Conservation (phyloP, 1,140 invertebrate species). For the Aphaenogaster rudis region DNA sequence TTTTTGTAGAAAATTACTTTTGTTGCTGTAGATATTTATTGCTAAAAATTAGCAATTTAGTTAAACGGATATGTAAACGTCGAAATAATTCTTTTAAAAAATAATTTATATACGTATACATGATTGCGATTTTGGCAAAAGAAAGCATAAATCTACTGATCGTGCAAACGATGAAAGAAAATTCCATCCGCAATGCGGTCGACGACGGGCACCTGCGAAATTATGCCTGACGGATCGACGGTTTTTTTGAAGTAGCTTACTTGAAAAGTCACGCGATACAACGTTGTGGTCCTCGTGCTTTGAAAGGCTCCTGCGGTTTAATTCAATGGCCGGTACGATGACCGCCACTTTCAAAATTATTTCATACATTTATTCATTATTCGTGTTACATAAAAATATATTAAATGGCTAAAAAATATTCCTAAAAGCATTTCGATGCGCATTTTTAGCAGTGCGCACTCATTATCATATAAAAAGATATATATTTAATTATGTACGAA, state of each 20-base stretch:
- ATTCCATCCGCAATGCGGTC: constrained; percentile 54
- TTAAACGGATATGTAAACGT: not conserved
- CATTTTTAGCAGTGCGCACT: not conserved
- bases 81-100: not conserved
- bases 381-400: not conserved
- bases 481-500: not conserved
- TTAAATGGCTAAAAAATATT: constrained; percentile 16
- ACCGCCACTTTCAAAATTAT: constrained; percentile 23
- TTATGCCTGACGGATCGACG: constrained; percentile 46
- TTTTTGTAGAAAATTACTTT: not conserved
- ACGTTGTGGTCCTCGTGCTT: constrained; percentile 19
- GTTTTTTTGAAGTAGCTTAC: constrained; percentile 46
- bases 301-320: constrained; percentile 24
- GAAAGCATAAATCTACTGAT: constrained; percentile 10
- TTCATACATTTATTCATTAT: constrained; percentile 16
- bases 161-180: constrained; percentile 48
- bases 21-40: not conserved
- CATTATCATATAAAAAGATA: not conserved
- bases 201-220: constrained; percentile 41
- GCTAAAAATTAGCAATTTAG: not conserved
- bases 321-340: constrained; percentile 30
- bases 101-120: not conserved
- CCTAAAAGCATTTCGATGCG: not conserved
- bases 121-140: not conserved
- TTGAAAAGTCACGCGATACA: constrained; percentile 62